A percentile compares a stretch with the other conserved stretches of the same genome.
Conservation (phyloP, 2,888 invertebrate species). For the Xestia rhomboidea region DNA sequence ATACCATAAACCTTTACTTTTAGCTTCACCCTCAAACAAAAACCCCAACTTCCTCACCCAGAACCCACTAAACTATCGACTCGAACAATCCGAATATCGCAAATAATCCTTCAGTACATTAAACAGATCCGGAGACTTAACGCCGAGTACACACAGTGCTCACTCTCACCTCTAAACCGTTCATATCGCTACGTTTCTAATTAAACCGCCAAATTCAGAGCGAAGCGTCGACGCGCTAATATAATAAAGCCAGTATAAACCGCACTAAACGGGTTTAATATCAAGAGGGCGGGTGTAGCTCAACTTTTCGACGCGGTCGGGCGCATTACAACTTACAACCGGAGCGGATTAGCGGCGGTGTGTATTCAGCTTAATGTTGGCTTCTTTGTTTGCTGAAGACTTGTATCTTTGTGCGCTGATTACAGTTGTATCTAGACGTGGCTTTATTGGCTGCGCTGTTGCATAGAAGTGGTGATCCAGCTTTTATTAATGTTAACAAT, state of each 20-base stretch:
- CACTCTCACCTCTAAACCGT: conserved; percentile 71
- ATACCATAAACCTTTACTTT: neutral
- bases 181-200: conserved; percentile 78
- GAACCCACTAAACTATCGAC: conserved; percentile 48
- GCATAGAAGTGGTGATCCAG: conserved; percentile 23
- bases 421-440: conserved; percentile 61
- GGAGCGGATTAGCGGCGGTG: conserved; percentile 80
- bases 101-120: conserved; percentile 63
- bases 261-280: conserved; percentile 88
- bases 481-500: conserved; percentile 8
- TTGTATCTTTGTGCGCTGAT: conserved; percentile 68
- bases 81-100: conserved; percentile 41
- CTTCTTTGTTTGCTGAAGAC: conserved; percentile 80
- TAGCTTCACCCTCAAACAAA: conserved; percentile 10
- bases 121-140: conserved; percentile 68
- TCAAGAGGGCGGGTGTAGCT: conserved; percentile 82
- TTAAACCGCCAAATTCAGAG: conserved; percentile 83
- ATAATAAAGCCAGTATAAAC: conserved; percentile 89
- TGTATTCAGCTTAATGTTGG: conserved; percentile 82
- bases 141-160: conserved; percentile 59
- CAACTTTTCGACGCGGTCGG: conserved; percentile 83
- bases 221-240: conserved; percentile 85
- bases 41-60: neutral
- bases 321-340: conserved; percentile 85
- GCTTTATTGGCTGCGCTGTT: conserved; percentile 45